Conservation (phyloP, 2,113 vertebrate species). For the Scartelaos histophorus region DNA sequence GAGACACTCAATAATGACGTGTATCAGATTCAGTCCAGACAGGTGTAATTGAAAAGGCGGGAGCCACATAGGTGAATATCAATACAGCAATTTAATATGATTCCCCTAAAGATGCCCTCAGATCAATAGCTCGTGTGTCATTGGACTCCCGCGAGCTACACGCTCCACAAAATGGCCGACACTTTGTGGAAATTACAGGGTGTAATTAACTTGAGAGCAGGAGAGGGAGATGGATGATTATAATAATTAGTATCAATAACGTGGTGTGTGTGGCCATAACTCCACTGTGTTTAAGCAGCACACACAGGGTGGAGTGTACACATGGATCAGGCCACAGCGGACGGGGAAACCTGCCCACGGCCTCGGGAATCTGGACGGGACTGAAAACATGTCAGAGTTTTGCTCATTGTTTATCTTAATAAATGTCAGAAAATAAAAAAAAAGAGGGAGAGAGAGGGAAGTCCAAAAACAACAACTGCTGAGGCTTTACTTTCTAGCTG, state of each 20-base stretch:
- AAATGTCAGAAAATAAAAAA: neutral
- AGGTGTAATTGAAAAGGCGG: slow-evolving; percentile 7
- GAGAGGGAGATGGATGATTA: slow-evolving; percentile 3
- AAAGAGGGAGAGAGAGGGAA: neutral
- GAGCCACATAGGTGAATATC: slow-evolving; percentile 2
- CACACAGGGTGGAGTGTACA: neutral
- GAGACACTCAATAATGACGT: neutral
- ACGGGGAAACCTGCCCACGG: neutral
- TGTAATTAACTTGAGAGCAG: slow-evolving; percentile 3
- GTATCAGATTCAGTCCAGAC: neutral
- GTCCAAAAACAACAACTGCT: neutral
- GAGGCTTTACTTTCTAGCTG: no score
- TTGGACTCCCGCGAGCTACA: neutral
- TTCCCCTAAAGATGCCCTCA: neutral
- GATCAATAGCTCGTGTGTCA: slow-evolving; percentile 3
- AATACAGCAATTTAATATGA: slow-evolving; percentile 2
- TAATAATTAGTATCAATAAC: slow-evolving; percentile 12
- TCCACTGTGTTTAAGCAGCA: neutral
- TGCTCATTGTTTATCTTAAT: neutral
- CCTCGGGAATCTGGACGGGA: neutral
- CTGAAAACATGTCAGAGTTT: neutral
- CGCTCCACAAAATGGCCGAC: neutral
- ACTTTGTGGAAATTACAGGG: slow-evolving; percentile 1
- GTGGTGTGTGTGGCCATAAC: neutral
- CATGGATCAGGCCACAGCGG: neutral